phyloP scores from a whole-genome alignment of 2,888 invertebrate species.

The Eupithecia insigniata region DNA sequence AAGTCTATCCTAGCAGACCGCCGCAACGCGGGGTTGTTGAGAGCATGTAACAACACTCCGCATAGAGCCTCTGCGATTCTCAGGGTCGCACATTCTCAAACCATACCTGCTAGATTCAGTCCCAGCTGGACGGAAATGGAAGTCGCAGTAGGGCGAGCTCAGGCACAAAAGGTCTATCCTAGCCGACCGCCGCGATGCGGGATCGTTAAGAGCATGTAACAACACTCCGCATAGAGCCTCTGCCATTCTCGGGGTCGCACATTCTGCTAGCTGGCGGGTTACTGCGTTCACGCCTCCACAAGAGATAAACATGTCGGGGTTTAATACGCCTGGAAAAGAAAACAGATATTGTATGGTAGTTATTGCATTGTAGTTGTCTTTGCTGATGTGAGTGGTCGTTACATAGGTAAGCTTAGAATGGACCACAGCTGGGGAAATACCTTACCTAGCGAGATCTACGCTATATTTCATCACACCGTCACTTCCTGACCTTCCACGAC shows the following conservation, averaged over 20 bases:
- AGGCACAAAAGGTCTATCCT: conserved; percentile 93
- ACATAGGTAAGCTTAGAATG: too few species aligned
- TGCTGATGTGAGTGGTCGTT: background rate
- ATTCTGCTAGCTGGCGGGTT: conserved; percentile 92
- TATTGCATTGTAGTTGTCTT: too few species aligned
- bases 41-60: conserved; percentile 92
- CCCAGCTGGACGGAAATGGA: conserved; percentile 90
- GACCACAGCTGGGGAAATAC: too few species aligned
- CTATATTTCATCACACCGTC: too few species aligned
- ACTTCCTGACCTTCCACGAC: too few species aligned
- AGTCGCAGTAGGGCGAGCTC: conserved; percentile 95
- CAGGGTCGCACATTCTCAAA: conserved; percentile 91
- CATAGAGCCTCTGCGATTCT: conserved; percentile 95
- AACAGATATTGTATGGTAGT: too few species aligned
- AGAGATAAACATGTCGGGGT: conserved; percentile 90
- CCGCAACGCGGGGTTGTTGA: conserved; percentile 93
- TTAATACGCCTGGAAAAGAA: conserved; percentile 87
- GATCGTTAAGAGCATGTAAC: conserved; percentile 93
- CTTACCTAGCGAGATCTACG: too few species aligned
- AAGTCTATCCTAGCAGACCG: conserved; percentile 90
- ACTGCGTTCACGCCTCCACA: conserved; percentile 93
- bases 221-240: conserved; percentile 96
- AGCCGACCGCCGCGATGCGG: conserved; percentile 89
- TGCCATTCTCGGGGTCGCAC: conserved; percentile 93
- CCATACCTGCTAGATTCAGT: conserved; percentile 88